Evolutionary conservation across 2,888 invertebrate genomes (phyloP).

Genomic region (Orthosia incerta): DNA sequence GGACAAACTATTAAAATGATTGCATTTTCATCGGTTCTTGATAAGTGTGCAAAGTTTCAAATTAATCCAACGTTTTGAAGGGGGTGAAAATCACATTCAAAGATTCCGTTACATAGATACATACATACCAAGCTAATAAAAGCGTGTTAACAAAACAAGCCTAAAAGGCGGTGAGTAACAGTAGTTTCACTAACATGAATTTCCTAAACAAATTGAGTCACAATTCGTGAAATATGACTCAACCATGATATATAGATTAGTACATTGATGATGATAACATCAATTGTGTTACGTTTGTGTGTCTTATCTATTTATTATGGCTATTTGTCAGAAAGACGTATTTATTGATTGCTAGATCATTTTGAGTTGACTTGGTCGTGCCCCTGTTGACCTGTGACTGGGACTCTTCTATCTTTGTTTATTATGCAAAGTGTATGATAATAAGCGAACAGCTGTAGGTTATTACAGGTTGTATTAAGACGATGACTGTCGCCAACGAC

Average conservation of each 20-base stretch:
- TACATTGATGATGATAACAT: constrained; percentile 45
- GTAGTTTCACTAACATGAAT: constrained; percentile 7
- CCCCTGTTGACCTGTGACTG: constrained; percentile 42
- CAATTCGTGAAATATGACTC: constrained; percentile 28
- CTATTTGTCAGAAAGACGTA: constrained; percentile 24
- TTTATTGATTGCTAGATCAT: constrained; percentile 54
- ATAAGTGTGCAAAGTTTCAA: too few species aligned
- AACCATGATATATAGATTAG: constrained; percentile 31
- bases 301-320: constrained; percentile 51
- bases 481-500: too few species aligned
- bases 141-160: background rate
- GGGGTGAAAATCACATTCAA: too few species aligned
- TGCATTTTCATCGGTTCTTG: too few species aligned
- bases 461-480: constrained; percentile 1
- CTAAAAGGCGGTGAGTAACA: constrained; percentile 17
- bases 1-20: too few species aligned
- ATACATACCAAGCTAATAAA: too few species aligned
- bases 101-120: too few species aligned
- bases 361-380: constrained; percentile 52
- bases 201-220: constrained; percentile 42
- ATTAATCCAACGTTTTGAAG: too few species aligned
- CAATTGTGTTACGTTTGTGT: constrained; percentile 21
- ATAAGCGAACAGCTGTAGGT: background rate
- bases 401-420: constrained; percentile 14
- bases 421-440: background rate